Conservation (phyloP, 1,140 invertebrate species). For the Littorina saxatilis region DNA sequence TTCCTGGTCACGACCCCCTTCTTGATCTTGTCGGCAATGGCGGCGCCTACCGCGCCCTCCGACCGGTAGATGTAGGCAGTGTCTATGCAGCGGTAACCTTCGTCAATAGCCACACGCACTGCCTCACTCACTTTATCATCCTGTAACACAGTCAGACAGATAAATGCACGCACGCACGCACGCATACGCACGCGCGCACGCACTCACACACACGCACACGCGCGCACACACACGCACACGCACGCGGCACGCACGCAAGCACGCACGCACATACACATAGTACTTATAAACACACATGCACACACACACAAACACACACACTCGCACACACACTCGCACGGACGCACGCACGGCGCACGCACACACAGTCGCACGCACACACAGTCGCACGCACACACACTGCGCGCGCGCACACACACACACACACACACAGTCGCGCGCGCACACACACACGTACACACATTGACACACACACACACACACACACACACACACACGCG, state of each 20-base stretch:
- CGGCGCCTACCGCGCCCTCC: constrained; percentile 75
- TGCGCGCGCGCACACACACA: too few relatives aligned
- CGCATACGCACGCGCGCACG: background rate
- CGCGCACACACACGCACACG: too few relatives aligned
- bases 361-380: background rate
- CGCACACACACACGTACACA: background rate
- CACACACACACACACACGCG: too few relatives aligned
- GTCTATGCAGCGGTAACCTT: constrained; percentile 85
- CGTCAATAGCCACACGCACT: constrained; percentile 82
- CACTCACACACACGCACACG: background rate
- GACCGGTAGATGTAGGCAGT: constrained; percentile 81
- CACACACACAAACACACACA: background rate
- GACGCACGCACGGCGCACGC: background rate
- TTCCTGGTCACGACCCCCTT: constrained; percentile 71
- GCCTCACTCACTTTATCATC: constrained; percentile 66
- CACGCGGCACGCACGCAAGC: background rate
- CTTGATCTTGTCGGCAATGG: constrained; percentile 67
- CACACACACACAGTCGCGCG: background rate
- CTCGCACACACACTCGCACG: background rate
- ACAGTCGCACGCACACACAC: background rate
- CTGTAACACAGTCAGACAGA: constrained; percentile 3
- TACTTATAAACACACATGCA: background rate
- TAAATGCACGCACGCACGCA: background rate
- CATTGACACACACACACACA: too few relatives aligned
- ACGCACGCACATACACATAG: background rate